A percentile compares a stretch with the other conserved stretches of the same genome.
phyloP scores from a whole-genome alignment of 2,797 vertebrate genomes.

The Ciconia nigra region DNA sequence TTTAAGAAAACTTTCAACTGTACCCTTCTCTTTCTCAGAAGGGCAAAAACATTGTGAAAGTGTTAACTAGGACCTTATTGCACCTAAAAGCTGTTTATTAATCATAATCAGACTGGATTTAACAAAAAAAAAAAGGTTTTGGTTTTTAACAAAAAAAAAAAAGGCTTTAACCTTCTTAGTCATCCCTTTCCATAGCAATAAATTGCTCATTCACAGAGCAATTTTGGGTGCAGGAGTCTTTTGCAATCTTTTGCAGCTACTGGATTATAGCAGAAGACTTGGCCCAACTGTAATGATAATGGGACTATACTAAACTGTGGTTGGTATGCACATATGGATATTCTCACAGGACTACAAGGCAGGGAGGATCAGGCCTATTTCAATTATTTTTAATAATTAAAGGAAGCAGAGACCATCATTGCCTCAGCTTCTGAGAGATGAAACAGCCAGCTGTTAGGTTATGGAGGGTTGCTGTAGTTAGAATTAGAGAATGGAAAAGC shows the following conservation, averaged over 20 bases:
- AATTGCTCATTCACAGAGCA: neutral
- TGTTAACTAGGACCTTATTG: neutral
- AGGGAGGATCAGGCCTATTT: neutral
- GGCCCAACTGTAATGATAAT: neutral
- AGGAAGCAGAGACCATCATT: neutral
- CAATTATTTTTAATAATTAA: neutral
- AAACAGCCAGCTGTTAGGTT: neutral
- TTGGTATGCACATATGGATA: neutral
- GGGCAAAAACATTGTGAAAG: neutral
- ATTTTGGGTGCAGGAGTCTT: neutral
- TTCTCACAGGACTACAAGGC: neutral
- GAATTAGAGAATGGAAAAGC: neutral
- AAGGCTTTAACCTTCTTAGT: accelerated
- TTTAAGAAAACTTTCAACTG: neutral
- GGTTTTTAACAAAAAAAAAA: neutral
- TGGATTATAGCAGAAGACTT: neutral
- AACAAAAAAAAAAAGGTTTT: neutral
- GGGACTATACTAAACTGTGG: neutral
- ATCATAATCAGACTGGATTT: neutral
- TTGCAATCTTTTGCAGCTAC: neutral
- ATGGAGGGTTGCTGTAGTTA: neutral
- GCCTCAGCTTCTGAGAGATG: neutral
- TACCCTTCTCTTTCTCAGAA: neutral
- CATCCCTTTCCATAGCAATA: neutral
- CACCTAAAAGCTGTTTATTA: neutral